Evolutionary conservation across 2,113 vertebrate species (phyloP), one percentile per base, ranked within the genome.

Genomic region (Oryzias curvinotus): DNA sequence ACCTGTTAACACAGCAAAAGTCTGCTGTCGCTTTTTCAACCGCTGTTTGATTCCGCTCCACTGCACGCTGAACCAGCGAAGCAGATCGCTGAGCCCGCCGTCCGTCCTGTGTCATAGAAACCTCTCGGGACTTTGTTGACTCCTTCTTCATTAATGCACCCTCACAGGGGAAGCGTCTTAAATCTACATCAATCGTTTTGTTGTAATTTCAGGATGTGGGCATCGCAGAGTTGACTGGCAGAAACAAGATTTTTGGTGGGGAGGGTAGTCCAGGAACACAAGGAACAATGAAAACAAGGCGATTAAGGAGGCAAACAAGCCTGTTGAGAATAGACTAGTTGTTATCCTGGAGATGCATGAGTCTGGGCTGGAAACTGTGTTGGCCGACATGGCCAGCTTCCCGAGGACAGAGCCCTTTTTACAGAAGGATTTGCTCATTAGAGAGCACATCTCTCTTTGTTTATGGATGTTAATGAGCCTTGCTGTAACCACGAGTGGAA

Each of bases 381-480:
- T 49, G 49, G 73, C 78, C 78, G 81, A 75, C 79, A 80, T 81
- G 88, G 87, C 78, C 57, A 64, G 81, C 71, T 88, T 89, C 80
- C 84, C 85, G 78, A 88, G 85, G 86, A 89, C 89, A 85, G 85
- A 85, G 68, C 62, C 70, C 76, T 71, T 87, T 83, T 83, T 65
- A 64, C 82, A 68, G 68, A 81, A 77, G 79, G 56, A 44, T 73
- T 67, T 61, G 77, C 90, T 91, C 87, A 92, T 92, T 92, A 92
- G 81, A 80, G 85, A 81, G 80, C 56, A 71, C 73, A 65, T 78
- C 75, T 85, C 72, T 48, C 75, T 85, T 89, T 91, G 91, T 92
- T 88, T 86, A 82, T 69, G 64, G 75, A 75, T 82, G 76, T 81
- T 92, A 92, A 93, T 92, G 91, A 92, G 91, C 68, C 62, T 71